These are phyloP conservation scores for Psilanteris sp. DNA, from an alignment of 1,140 invertebrate genomes.

Conservation along the genomic window DNA sequence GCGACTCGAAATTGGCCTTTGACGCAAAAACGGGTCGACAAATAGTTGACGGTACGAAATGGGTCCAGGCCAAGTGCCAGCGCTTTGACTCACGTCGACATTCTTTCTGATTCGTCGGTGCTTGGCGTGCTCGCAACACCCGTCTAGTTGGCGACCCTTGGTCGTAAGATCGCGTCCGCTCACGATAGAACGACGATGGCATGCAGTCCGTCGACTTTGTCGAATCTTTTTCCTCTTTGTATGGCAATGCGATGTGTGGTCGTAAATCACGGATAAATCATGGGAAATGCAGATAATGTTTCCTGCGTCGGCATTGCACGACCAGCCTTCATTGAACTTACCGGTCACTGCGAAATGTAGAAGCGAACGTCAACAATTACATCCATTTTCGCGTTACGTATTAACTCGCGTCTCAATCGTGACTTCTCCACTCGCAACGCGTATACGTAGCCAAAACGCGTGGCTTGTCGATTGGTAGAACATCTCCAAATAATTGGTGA, in stretches of 20 bases:
- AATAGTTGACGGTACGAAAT: conserved; percentile 34
- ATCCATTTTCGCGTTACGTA: neutral
- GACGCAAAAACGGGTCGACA: conserved; percentile 24
- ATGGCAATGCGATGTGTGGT: conserved; percentile 20
- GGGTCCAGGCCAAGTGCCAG: conserved; percentile 63
- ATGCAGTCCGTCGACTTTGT: conserved; percentile 58
- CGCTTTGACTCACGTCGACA: conserved; percentile 66
- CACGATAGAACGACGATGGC: conserved; percentile 55
- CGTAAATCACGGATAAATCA: conserved; percentile 55
- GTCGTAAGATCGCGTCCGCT: conserved; percentile 48
- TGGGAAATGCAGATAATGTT: conserved; percentile 47
- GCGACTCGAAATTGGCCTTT: neutral
- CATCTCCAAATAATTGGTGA: too few species aligned
- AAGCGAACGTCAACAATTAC: conserved; percentile 19
- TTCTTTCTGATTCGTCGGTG: conserved; percentile 57
- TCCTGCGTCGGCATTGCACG: neutral
- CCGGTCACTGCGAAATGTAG: conserved; percentile 1
- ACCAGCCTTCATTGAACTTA: conserved; percentile 21
- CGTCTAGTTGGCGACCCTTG: conserved; percentile 45
- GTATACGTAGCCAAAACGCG: too few species aligned
- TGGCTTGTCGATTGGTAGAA: too few species aligned
- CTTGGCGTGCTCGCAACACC: conserved; percentile 18
- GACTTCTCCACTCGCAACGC: too few species aligned
- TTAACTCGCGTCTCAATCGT: conserved; percentile 10
- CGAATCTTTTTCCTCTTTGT: conserved; percentile 53